Evolutionary conservation across 1,140 invertebrate genomes (phyloP).

Genomic region (Medauroidea extradentata): DNA sequence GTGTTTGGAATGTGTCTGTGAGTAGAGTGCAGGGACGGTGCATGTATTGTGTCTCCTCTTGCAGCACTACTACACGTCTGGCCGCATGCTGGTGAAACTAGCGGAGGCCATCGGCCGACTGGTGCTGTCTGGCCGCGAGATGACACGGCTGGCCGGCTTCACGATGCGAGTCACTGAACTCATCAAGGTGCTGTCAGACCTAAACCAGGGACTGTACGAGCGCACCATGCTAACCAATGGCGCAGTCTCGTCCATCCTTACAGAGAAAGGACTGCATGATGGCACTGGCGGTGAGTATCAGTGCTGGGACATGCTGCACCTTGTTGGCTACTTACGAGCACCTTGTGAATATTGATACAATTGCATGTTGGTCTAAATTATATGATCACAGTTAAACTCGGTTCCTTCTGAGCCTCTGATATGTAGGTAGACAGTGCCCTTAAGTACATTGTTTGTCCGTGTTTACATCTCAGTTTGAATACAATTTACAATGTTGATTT

Average conservation of each 20-base stretch:
- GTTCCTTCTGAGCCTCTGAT: too few relatives aligned
- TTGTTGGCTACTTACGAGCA: too few relatives aligned
- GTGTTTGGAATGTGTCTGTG: too few relatives aligned
- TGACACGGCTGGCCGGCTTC: constrained; percentile 90
- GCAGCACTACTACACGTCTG: constrained; percentile 86
- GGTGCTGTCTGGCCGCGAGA: constrained; percentile 88
- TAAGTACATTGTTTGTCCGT: too few relatives aligned
- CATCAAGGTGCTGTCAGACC: constrained; percentile 77
- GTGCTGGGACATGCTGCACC: not conserved
- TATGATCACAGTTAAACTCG: too few relatives aligned
- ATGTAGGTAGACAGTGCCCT: too few relatives aligned
- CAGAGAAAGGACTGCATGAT: not conserved
- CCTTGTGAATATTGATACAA: too few relatives aligned
- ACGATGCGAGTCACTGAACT: constrained; percentile 89
- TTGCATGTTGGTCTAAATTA: too few relatives aligned
- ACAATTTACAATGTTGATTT: too few relatives aligned
- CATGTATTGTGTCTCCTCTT: constrained; percentile 30
- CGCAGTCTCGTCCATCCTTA: not conserved
- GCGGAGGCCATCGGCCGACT: constrained; percentile 94
- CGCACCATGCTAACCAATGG: constrained; percentile 56
- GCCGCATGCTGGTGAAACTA: constrained; percentile 90
- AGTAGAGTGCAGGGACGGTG: too few relatives aligned
- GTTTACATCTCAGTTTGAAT: too few relatives aligned
- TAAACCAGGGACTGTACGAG: constrained; percentile 81
- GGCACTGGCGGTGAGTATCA: not conserved